These are phyloP conservation scores for Tiliacea aurago DNA, from an alignment of 2,888 invertebrate species.

Conservation along the genomic window DNA sequence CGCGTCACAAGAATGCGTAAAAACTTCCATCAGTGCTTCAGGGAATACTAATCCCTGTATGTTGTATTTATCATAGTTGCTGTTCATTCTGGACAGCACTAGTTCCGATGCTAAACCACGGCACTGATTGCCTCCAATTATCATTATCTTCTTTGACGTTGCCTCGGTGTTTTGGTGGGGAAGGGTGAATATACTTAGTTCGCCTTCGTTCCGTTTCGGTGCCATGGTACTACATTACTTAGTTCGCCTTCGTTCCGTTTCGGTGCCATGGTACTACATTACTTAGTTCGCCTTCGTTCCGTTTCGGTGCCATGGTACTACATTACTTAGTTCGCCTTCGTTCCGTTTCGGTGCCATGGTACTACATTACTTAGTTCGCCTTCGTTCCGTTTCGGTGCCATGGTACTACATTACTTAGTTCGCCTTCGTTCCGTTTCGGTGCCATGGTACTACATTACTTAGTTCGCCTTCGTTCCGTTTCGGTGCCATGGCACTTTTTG, in stretches of 20 bases:
- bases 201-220: neutral
- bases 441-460: too few relatives aligned
- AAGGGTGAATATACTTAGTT: neutral
- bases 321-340: neutral
- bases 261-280: neutral
- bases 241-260: neutral
- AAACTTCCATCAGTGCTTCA: neutral
- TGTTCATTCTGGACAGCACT: neutral
- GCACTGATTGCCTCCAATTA: constrained; percentile 10
- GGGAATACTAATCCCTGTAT: constrained; percentile 6
- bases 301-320: too few relatives aligned
- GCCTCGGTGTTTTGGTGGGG: neutral
- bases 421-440: neutral
- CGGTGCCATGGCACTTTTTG: too few relatives aligned
- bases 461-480: too few relatives aligned
- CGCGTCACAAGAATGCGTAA: neutral
- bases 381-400: neutral
- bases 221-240: neutral
- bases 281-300: neutral
- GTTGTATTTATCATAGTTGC: constrained; percentile 5
- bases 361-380: neutral
- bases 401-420: neutral
- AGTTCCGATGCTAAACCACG: neutral
- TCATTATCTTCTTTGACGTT: neutral
- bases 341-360: too few relatives aligned